These are phyloP conservation scores for Drosophila yooni DNA, from an alignment of 2,888 invertebrate species.

Conservation along the genomic window DNA sequence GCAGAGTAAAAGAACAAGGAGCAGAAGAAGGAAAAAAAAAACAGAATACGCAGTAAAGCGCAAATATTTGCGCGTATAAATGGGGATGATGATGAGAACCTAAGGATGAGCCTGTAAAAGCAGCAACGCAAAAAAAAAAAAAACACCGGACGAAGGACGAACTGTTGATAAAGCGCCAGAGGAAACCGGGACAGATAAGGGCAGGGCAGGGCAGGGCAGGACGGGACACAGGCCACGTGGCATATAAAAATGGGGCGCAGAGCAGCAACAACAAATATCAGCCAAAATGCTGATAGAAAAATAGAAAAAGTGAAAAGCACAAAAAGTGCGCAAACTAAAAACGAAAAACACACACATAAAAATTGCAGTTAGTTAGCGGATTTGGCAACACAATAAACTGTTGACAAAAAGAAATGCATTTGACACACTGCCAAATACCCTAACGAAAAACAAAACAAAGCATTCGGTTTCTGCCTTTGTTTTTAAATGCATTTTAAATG, in stretches of 20 bases:
- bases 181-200: neutral
- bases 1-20: slow-evolving; percentile 61
- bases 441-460: neutral
- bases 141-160: slow-evolving; percentile 5
- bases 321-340: slow-evolving; percentile 1
- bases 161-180: slow-evolving; percentile 27
- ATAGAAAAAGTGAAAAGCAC: neutral
- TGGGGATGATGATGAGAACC: slow-evolving; percentile 65
- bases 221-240: slow-evolving; percentile 26
- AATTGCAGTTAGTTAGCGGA: slow-evolving; percentile 15
- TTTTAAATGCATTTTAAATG: slow-evolving; percentile 33
- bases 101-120: slow-evolving; percentile 51
- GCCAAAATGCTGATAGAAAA: slow-evolving; percentile 14
- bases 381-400: slow-evolving; percentile 4
- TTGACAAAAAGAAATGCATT: neutral
- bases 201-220: neutral
- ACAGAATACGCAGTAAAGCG: slow-evolving; percentile 70
- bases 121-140: slow-evolving; percentile 5
- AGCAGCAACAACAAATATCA: slow-evolving; percentile 9
- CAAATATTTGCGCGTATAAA: slow-evolving; percentile 80
- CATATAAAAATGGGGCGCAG: slow-evolving; percentile 31
- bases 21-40: slow-evolving; percentile 14
- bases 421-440: slow-evolving; percentile 1
- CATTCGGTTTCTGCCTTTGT: neutral
- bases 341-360: neutral